Evolutionary conservation across 2,888 invertebrate genomes (phyloP).

Genomic region (Yponomeuta cagnagella): DNA sequence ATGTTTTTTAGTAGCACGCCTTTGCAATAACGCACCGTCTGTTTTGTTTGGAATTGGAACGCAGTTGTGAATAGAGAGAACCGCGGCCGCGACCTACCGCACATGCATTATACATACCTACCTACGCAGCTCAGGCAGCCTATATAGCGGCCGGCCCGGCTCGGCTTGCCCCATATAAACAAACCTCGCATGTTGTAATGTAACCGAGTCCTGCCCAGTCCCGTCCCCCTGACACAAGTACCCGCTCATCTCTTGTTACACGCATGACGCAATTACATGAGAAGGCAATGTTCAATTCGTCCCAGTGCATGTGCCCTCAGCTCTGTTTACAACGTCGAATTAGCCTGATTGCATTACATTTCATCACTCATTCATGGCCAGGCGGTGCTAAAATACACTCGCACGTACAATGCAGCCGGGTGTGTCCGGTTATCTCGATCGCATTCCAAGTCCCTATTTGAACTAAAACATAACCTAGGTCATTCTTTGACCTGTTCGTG

Average conservation of each 20-base stretch:
- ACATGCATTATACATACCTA: slow-evolving; percentile 21
- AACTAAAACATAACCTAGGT: slow-evolving; percentile 7
- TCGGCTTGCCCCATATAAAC: not conserved
- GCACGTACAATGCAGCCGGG: not conserved
- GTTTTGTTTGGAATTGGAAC: not conserved
- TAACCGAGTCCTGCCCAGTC: not conserved
- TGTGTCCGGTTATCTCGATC: slow-evolving; percentile 1
- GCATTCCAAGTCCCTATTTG: not conserved
- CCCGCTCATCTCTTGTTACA: not conserved
- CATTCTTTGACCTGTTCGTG: slow-evolving; percentile 10
- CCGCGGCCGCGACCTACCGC: slow-evolving; percentile 36
- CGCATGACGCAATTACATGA: not conserved
- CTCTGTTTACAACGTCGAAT: not conserved
- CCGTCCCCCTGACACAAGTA: not conserved
- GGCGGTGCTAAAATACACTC: not conserved
- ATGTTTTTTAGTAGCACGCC: too few species aligned
- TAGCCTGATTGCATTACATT: not conserved
- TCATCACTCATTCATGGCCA: not conserved
- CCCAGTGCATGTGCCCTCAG: not conserved
- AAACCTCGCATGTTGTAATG: slow-evolving; percentile 1
- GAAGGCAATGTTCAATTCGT: not conserved
- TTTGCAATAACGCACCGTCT: too few species aligned
- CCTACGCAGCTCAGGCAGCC: slow-evolving; percentile 9
- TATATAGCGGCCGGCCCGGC: not conserved
- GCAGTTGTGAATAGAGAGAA: not conserved